These are phyloP conservation scores for Leptinotarsa lineolata DNA, from an alignment of 1,140 invertebrate species.

Conservation along the genomic window DNA sequence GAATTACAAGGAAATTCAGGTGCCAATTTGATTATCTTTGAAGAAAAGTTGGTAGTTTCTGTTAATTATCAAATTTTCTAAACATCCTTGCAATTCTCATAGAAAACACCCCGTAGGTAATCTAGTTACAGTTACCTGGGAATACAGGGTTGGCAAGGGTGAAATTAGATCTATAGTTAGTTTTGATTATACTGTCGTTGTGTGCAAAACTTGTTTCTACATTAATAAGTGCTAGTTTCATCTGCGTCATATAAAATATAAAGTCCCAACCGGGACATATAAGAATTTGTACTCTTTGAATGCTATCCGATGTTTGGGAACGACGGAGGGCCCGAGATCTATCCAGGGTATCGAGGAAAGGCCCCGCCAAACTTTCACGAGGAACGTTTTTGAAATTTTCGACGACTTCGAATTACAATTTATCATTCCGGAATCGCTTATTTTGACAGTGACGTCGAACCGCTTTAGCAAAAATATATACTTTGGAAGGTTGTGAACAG, in stretches of 20 bases:
- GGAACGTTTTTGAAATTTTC: too few relatives aligned
- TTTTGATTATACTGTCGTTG: conserved; percentile 23
- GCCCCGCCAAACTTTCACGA: neutral
- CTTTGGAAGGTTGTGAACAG: neutral
- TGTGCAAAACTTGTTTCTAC: neutral
- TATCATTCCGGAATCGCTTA: too few relatives aligned
- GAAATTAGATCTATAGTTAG: neutral
- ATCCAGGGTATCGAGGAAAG: conserved; percentile 16
- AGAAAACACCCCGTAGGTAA: too few relatives aligned
- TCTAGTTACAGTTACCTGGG: too few relatives aligned
- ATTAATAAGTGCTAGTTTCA: conserved; percentile 25
- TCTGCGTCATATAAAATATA: conserved; percentile 46
- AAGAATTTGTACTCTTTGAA: conserved; percentile 53
- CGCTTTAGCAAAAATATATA: too few relatives aligned
- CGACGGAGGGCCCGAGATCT: conserved; percentile 44
- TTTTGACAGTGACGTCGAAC: too few relatives aligned
- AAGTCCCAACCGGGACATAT: conserved; percentile 42
- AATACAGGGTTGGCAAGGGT: neutral
- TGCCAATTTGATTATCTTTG: too few relatives aligned
- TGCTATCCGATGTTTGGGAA: conserved; percentile 44
- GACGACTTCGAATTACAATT: too few relatives aligned
- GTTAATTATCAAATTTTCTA: too few relatives aligned
- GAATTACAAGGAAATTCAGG: too few relatives aligned
- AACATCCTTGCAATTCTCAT: too few relatives aligned
- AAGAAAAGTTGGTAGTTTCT: too few relatives aligned